phyloP scores from a whole-genome alignment of 2,888 invertebrate genomes.

The Elmis aenea region DNA sequence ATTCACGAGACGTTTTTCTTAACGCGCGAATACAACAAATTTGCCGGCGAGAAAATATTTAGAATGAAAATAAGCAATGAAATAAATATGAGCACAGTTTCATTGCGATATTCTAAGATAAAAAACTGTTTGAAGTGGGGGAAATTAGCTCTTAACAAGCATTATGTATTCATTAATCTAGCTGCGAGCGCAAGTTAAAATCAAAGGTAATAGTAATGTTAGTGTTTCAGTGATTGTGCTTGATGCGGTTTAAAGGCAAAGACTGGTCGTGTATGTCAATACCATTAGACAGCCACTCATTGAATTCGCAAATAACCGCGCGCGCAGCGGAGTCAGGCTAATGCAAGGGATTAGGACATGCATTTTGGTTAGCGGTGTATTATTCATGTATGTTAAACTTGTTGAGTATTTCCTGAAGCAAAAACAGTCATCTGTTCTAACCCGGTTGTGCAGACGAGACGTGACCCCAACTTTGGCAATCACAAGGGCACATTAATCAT shows the following conservation, averaged over 20 bases:
- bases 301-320: slow-evolving; percentile 9
- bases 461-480: slow-evolving; percentile 25
- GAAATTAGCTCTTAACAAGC: too few relatives aligned
- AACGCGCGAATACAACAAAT: too few relatives aligned
- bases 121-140: too few relatives aligned
- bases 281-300: slow-evolving; percentile 21
- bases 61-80: too few relatives aligned
- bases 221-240: slow-evolving; percentile 6
- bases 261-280: slow-evolving; percentile 19
- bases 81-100: too few relatives aligned
- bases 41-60: too few relatives aligned
- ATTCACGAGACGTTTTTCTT: too few relatives aligned
- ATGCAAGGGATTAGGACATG: slow-evolving; percentile 17
- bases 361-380: slow-evolving; percentile 7
- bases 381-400: slow-evolving; percentile 19
- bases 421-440: slow-evolving; percentile 16
- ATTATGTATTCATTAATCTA: too few relatives aligned
- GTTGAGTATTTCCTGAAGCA: slow-evolving; percentile 15
- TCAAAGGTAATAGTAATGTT: slow-evolving; percentile 2
- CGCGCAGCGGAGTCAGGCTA: slow-evolving; percentile 4
- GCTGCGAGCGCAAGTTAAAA: too few relatives aligned
- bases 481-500: slow-evolving; percentile 26
- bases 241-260: slow-evolving; percentile 12
- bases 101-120: too few relatives aligned
- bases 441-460: slow-evolving; percentile 15